Percentiles rank a stretch among this genome's conserved stretches.
Conservation (phyloP, 2,113 vertebrate species). For the Noctilio leporinus region DNA sequence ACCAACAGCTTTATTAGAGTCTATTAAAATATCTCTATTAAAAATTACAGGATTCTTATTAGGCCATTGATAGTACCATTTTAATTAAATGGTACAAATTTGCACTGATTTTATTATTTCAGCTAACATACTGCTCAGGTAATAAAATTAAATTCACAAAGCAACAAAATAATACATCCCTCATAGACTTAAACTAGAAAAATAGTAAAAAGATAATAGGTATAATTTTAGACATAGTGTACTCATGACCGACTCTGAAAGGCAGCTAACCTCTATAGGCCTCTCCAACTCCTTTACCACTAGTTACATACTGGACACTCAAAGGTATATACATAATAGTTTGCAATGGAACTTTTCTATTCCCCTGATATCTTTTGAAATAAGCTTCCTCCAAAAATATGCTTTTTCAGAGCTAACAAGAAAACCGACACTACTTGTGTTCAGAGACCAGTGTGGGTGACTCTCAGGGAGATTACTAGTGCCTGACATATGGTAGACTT, state of each 20-base stretch:
- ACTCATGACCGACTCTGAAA: not conserved
- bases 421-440: not conserved
- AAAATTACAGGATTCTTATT: not conserved
- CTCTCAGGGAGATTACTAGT: rapidly evolving
- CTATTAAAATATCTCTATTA: not conserved
- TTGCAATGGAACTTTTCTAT: too few species aligned
- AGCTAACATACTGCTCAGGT: not conserved
- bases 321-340: not conserved
- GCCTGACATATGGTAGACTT: rapidly evolving
- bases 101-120: constrained; percentile 4
- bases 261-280: not conserved
- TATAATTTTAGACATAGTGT: not conserved
- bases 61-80: not conserved
- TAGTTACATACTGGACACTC: not conserved
- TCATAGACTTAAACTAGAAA: not conserved
- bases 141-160: not conserved
- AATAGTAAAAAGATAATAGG: not conserved
- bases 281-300: not conserved
- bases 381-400: not conserved
- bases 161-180: not conserved
- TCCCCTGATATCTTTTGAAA: not conserved
- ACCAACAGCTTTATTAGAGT: not conserved
- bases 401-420: not conserved
- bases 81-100: constrained; percentile 11
- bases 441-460: too few species aligned